Percentiles rank a stretch among this genome's conserved stretches.
Evolutionary conservation across 2,113 vertebrate genomes (phyloP).

Genomic region (Petrocephalus microphthalmus): DNA sequence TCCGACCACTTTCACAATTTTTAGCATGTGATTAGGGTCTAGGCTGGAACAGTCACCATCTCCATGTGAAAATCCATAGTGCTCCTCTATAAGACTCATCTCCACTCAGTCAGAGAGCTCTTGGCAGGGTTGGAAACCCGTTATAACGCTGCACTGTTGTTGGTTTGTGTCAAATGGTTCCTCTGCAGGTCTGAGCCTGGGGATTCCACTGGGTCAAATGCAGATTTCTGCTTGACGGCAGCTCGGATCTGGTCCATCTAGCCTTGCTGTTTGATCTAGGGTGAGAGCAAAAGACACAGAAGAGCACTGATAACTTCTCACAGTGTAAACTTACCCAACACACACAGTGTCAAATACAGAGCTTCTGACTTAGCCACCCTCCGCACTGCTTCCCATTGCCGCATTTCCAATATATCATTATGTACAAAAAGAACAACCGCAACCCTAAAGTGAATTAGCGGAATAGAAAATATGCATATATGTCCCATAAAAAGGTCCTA

Average conservation of each 20-base stretch:
- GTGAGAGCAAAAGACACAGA: not conserved
- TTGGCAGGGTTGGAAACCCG: not conserved
- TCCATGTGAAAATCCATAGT: not conserved
- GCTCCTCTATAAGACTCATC: not conserved
- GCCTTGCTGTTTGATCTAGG: not conserved
- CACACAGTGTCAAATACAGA: not conserved
- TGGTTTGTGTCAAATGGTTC: not conserved
- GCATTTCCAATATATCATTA: not conserved
- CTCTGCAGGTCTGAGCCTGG: not conserved
- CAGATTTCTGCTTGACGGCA: not conserved
- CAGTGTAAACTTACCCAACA: not conserved
- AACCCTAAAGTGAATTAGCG: not conserved
- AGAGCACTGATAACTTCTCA: not conserved
- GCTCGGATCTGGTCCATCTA: not conserved
- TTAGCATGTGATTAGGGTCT: not conserved
- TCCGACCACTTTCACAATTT: not conserved
- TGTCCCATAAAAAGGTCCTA: not conserved
- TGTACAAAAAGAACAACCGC: not conserved
- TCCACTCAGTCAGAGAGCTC: not conserved
- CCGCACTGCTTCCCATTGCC: not conserved
- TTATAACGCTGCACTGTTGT: not conserved
- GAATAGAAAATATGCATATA: not conserved
- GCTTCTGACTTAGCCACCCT: not conserved
- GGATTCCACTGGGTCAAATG: not conserved
- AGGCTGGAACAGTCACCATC: not conserved